These are phyloP conservation scores for Crypturellus undulatus DNA, from an alignment of 2,113 vertebrate species.

Conservation along the genomic window DNA sequence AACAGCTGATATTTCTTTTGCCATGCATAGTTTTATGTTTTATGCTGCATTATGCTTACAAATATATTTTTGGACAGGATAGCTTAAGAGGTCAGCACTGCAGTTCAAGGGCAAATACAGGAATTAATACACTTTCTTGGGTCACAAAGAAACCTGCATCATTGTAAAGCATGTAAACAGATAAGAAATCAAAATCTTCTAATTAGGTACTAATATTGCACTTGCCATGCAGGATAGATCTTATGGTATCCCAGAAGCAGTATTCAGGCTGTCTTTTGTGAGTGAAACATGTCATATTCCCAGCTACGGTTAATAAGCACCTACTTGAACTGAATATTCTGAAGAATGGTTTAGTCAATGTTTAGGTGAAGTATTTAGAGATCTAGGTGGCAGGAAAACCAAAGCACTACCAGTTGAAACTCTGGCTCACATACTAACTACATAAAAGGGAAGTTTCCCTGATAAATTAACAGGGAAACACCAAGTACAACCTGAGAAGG, in stretches of 20 bases:
- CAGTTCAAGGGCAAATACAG: neutral
- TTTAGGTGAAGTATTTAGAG: neutral
- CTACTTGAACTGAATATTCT: neutral
- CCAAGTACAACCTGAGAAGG: neutral
- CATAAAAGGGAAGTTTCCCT: neutral
- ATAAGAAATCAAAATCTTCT: neutral
- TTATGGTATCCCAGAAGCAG: neutral
- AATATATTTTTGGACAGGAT: neutral
- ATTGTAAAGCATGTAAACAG: neutral
- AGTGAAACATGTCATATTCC: neutral
- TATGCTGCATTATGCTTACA: slow-evolving; percentile 11
- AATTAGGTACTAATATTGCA: neutral
- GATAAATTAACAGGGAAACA: slow-evolving; percentile 18
- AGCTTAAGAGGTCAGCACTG: neutral
- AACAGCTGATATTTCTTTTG: slow-evolving; percentile 60
- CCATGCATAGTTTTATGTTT: neutral
- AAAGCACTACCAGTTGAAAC: neutral
- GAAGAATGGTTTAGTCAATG: neutral
- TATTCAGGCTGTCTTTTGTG: neutral
- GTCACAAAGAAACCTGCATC: neutral
- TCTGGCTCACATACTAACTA: slow-evolving; percentile 1
- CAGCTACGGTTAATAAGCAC: neutral
- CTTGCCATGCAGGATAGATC: neutral
- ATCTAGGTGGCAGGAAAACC: neutral
- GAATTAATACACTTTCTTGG: neutral